phyloP scores from a whole-genome alignment of 2,797 vertebrate genomes.

The Protonibea diacanthus region DNA sequence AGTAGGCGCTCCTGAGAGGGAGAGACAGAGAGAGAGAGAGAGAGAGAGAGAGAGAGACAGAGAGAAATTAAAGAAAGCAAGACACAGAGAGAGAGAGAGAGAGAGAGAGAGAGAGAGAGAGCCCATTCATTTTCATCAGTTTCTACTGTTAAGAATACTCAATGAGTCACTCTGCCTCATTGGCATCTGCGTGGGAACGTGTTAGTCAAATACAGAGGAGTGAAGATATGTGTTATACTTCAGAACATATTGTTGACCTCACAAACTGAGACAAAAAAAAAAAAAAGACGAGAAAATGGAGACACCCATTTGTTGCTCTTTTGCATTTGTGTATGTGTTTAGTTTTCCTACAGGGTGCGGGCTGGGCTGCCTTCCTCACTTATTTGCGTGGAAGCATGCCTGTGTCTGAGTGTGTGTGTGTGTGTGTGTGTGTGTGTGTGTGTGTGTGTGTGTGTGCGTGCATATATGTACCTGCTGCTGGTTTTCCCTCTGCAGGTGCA shows the following conservation, averaged over 20 bases:
- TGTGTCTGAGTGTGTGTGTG: background rate
- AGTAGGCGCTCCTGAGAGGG: constrained; percentile 94
- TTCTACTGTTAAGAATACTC: constrained; percentile 63
- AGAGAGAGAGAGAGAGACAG: constrained; percentile 35
- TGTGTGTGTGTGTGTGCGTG: background rate
- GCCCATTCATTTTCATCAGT: constrained; percentile 72
- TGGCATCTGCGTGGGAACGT: constrained; percentile 78
- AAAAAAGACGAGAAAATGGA: constrained; percentile 56
- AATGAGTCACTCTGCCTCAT: constrained; percentile 74
- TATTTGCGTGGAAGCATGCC: constrained; percentile 37
- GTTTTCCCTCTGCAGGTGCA: constrained; percentile 96
- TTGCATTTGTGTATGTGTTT: constrained; percentile 57
- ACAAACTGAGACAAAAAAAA: constrained; percentile 73
- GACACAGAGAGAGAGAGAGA: constrained; percentile 44
- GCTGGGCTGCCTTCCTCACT: background rate
- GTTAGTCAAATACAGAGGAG: constrained; percentile 73
- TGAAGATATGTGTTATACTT: constrained; percentile 61
- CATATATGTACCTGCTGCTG: constrained; percentile 91
- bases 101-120: constrained; percentile 32
- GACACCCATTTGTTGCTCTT: constrained; percentile 65
- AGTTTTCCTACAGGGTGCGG: constrained; percentile 15
- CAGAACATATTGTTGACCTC: constrained; percentile 76
- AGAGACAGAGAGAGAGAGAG: constrained; percentile 24
- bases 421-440: background rate
- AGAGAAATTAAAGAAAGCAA: constrained; percentile 49